Base-by-base conservation (phyloP, 1,140 invertebrate species). In the Rhysida immarginata region DNA sequence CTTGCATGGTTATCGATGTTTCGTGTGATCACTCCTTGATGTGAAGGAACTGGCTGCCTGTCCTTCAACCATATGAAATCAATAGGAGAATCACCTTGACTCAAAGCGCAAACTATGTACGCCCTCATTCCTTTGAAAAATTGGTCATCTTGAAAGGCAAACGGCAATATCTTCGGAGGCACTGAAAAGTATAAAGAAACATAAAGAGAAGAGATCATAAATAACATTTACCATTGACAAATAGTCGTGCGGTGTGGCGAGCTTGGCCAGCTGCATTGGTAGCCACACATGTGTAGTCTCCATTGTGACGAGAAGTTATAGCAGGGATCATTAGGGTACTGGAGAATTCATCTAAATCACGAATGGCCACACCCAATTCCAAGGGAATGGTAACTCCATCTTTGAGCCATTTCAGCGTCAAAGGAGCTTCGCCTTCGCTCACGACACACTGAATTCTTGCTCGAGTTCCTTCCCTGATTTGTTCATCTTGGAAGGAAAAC, bases 361-460 rank as follows among this genome's bases (percentile, higher is more conserved):
- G 74, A 56, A 80, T 77, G 13, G 78, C 68, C 26, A 77, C 74
- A 35, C 78, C 75, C 62, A 73, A 66, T 54, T 72, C 66, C 23
- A 52, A 54, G 67, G 65, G 66, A 48, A 70, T 66, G 42, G 82
- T 78, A 2, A 77, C 72, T 25, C 83, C 85, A 68, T 92, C 84
- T 62, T 80, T 75, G 16, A 68, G 62, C 82, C 82, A 84, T 45
- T 68, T 75, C 71, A 96, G 89, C 55, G 81, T 83, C 58, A 96
- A 82, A 21, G 92, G 92, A 59, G 88, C 78, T 75, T 96, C 92
- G 16, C 93, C 93, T 73, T 92, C 88, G 65, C 91, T 81, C 61
- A 96, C 88, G 65, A 90, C 85, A 72, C 93, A 96, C 56, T 89
- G 85, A 60, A 96, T 85, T 13, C 69, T 68, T 2, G 72, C 66